Base-by-base conservation (phyloP, 92 coral and sea anemone genomes). In the Phymanthus crucifer region DNA sequence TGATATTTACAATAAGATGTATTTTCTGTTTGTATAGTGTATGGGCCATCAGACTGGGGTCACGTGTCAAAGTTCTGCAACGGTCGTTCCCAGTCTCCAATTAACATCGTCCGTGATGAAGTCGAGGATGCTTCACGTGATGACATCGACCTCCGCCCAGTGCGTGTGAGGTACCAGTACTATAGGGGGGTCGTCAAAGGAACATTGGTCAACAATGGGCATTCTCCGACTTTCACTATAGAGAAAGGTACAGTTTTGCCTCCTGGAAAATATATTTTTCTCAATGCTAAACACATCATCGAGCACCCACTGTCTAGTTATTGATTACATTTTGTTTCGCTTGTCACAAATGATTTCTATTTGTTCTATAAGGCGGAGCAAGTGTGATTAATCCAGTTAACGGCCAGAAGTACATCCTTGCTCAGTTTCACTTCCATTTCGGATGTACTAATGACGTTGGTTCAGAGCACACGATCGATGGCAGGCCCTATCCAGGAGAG, bases 11-110 rank as follows among this genome's bases (percentile, higher is more conserved):
- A 7, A 43, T 43, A 16, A 16, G 21, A 52, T 17, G 18, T 52
- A 13, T 11, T 7, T 27, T 3, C 1, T 4, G 26, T 61, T 8
- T 61, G 16, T 57, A 26, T 43, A 91, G 96, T 74, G 37, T 91
- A 83, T 77, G 96, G 96, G 21, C 90, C 90, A 26, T 72, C 69
- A 8, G 91, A 86, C 56, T 91, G 96, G 96, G 68, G 71, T 6
- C 72, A 83, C 77, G 83, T 86, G 13, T 70, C 87, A n/a, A 50
- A 46, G 29, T 19, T 52, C 40, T 91, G 95, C 33, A 14, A 47
- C 10, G 88, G 77, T 13, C 54, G 36, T 4, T 78, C 89, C 66
- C 95, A 91, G 66, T 91, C 95, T 17, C 92, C 95, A 13, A 81
- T 91, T n/a, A 83, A 91, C 77, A 89, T 91, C 71, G 77, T 46